Evolutionary conservation across 2,888 invertebrate species (phyloP), one percentile per base, ranked within the genome.

Genomic region (Pycnomerus fuliginosus): DNA sequence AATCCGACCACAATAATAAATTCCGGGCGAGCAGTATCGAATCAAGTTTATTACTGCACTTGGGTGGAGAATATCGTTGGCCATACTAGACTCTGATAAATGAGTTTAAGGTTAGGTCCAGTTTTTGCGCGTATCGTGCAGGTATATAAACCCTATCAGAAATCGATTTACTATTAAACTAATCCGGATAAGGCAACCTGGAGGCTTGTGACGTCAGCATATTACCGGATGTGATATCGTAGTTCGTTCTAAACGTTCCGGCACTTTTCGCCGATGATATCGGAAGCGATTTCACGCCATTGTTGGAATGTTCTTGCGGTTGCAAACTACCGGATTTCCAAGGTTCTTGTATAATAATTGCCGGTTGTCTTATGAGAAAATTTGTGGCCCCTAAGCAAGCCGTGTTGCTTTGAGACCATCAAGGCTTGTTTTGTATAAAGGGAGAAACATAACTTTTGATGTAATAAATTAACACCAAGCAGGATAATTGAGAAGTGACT

Each of bases 141-240:
- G 42, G 44, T 41, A 41, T 44, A 50, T 46, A 43, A 43, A 45
- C 38, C 38, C 42, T 44, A 52, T 52, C 47, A 45, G 48, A 42
- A 46, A 52, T 52, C 49, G 52, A 52, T 52, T 52, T 50, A 38
- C 52, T 49, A 50, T 52, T 48, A 52, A 47, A 47, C 47, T 56
- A 58, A 58, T 56, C 58, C 58, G 54, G 53, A 56, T 53, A 53
- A 54, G 52, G 50, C 24, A 27, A 39, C 38, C 39, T 31, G 34
- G 20, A 4, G 12, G n/a, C 28, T 7, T 13, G 28, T 12, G 12
- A 28, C 28, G 28, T n/a, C 28, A 12, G 11, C 11, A 28, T 11
- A 47, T 46, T 42, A 44, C 52, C 34, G 41, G 41, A 34, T 34
- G 35, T 29, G 29, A 34, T 34, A 41, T 41, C 41, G 28, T 10